Evolutionary conservation across 2,888 invertebrate genomes (phyloP), one percentile per base, ranked within the genome.

Genomic region (Erebia palarica): DNA sequence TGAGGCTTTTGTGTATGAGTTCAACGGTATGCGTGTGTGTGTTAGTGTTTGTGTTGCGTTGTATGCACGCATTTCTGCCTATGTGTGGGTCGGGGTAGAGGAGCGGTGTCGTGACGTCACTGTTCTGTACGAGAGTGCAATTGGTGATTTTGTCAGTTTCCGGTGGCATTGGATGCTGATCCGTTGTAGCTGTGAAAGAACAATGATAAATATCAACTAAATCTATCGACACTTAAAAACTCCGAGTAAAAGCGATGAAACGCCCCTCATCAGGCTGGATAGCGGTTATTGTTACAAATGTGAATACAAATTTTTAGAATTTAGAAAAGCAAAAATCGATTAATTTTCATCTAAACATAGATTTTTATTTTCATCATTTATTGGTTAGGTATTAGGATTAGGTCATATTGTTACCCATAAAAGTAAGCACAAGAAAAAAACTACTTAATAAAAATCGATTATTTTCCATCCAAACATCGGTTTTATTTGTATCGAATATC

Each of bases 51-150:
- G 91, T 91, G 82, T 92, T 92, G 0, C 97, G 94, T 11, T 97
- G 98, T 84, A 98, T 98, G 86, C 97, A 98, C 11, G 96, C 95
- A 92, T 97, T 98, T 44, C 97, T 94, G 1, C 98, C 98, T 85
- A 97, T 97, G 86, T 97, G 96, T 0, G 97, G 96, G 81, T 96
- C 97, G 0, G 91, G 83, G 82, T 87, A 89, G 0, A 91, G 82
- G 60, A 97, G 88, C 51, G 96, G 95, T 2, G 89, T 89, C 7
- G 86, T 85, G 70, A 88, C 89, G 80, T 91, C 91, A 77, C 89
- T 86, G 70, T 73, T 77, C n/a, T 74, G 75, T 1, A 65, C 42
- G 16, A 73, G 65, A 0, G 82, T 85, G 70, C 86, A 86, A 79
- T 92, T 93, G 0, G 87, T 90, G 76, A 90, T 91, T 69, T 92